Base-by-base conservation (phyloP, 2,888 invertebrate genomes). In the Argyra leucocephala region DNA sequence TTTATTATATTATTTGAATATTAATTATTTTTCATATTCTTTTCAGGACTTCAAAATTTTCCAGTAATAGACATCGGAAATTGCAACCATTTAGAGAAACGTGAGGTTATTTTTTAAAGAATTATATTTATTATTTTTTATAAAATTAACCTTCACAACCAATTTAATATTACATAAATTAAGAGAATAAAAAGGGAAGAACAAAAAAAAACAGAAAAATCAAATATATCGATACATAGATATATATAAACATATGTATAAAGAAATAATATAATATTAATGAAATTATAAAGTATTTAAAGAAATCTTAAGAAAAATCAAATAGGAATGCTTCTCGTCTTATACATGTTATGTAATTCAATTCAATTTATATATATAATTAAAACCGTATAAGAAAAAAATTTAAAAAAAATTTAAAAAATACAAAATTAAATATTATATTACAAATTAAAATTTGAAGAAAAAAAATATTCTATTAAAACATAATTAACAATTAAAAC, bases 11-110 rank as follows among this genome's bases (percentile, higher is more conserved):
- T n/a, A n/a, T n/a, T n/a, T n/a, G n/a, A n/a, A n/a, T n/a, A n/a
- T n/a, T n/a, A n/a, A n/a, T 63, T 63, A 18, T 36, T 69, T 59
- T 75, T 65, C 68, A 65, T 69, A 64, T 72, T 71, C 75, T 70
- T 82, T 82, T 74, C 82, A 91, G 91, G 89, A 90, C 89, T 86
- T 89, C 90, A 87, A 93, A 92, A 91, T 92, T 91, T 89, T 90
- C 91, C 86, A 91, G 93, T 86, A 93, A 93, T 87, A 93, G 93
- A 86, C 93, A 94, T 88, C 91, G 94, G 87, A 95, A 94, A 87
- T 88, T 93, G 83, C 90, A 93, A 85, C 93, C 93, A 81, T 91
- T 93, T 86, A 91, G 93, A 88, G 92, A 93, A 89, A 93, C 93
- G 93, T 93, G 93, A 93, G 76, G 76, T 76, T 71, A 65, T 72